Conservation (phyloP, 2,888 invertebrate genomes). For the Pandemis heparana region DNA sequence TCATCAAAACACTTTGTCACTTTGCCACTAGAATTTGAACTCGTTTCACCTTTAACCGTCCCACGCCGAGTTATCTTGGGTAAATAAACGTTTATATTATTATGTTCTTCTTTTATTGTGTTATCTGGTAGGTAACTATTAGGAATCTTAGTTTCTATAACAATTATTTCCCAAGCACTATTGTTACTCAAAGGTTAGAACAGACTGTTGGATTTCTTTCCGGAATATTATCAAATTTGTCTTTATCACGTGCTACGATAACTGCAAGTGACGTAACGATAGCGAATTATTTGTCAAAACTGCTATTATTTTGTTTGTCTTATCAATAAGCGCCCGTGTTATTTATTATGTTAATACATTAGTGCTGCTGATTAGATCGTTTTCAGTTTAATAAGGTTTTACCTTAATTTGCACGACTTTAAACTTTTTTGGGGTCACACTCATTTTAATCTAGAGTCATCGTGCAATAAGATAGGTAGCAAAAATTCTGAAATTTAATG, state of each 20-base stretch:
- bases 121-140: not conserved
- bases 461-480: too few species aligned
- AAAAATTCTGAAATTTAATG: too few species aligned
- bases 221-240: constrained; percentile 62
- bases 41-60: not conserved
- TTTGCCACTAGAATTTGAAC: not conserved
- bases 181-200: constrained; percentile 14
- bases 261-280: constrained; percentile 53
- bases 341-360: not conserved
- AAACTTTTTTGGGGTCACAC: not conserved
- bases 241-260: constrained; percentile 60
- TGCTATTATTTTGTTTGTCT: constrained; percentile 43
- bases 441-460: too few species aligned
- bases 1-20: not conserved
- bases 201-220: constrained; percentile 57
- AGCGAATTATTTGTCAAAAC: constrained; percentile 49
- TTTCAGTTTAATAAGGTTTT: not conserved
- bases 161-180: not conserved
- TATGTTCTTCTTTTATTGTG: not conserved
- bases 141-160: not conserved
- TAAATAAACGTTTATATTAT: not conserved
- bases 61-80: not conserved
- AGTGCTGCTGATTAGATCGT: not conserved
- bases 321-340: constrained; percentile 39
- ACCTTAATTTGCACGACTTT: not conserved